Evolutionary conservation across 2,888 invertebrate species (phyloP).

Genomic region (Scaptomyza flava): DNA sequence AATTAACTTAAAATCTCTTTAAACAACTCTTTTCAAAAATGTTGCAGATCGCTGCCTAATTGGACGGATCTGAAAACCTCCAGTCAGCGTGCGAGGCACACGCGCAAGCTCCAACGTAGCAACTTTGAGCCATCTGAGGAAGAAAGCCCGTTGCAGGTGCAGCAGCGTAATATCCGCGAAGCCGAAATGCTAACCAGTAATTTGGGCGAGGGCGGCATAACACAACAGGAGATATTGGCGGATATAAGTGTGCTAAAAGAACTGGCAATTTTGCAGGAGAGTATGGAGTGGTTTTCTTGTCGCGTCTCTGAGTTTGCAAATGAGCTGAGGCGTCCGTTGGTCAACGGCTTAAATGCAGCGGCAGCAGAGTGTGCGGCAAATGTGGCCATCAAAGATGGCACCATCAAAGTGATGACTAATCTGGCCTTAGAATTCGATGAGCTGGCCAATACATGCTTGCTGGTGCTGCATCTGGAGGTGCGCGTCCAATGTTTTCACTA

Average conservation of each 20-base stretch:
- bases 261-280: conserved; percentile 95
- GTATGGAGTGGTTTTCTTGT: conserved; percentile 94
- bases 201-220: conserved; percentile 93
- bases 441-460: conserved; percentile 94
- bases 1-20: background rate
- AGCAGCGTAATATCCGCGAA: conserved; percentile 92
- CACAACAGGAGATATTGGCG: conserved; percentile 93
- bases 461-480: conserved; percentile 96
- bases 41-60: conserved; percentile 89
- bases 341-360: conserved; percentile 79
- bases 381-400: conserved; percentile 85
- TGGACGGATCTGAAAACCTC: conserved; percentile 88
- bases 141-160: conserved; percentile 91
- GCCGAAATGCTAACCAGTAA: conserved; percentile 97
- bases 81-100: conserved; percentile 72
- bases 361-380: conserved; percentile 78
- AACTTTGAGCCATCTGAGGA: conserved; percentile 87
- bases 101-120: conserved; percentile 80
- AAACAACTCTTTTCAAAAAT: background rate
- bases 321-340: conserved; percentile 86
- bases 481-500: conserved; percentile 98
- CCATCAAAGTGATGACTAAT: conserved; percentile 88
- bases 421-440: conserved; percentile 94
- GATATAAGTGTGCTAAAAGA: conserved; percentile 93
- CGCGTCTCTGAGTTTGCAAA: conserved; percentile 87